Percentiles rank a stretch among this genome's conserved stretches.
phyloP scores from a whole-genome alignment of 1,140 invertebrate species.

The Chrysomallon squamiferum region DNA sequence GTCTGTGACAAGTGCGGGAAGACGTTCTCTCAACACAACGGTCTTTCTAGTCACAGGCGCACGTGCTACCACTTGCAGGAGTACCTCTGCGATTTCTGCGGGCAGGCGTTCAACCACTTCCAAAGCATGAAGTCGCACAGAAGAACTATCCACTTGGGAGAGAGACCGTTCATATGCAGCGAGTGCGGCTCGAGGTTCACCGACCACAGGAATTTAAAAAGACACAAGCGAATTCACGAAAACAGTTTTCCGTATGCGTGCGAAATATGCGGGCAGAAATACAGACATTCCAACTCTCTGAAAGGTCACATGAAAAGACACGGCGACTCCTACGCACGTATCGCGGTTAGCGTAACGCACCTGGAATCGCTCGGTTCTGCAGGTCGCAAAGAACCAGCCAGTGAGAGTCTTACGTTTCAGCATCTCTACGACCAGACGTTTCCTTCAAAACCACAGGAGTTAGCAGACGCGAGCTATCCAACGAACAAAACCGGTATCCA shows the following conservation, averaged over 20 bases:
- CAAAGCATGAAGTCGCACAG: constrained; percentile 40
- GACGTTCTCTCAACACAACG: constrained; percentile 51
- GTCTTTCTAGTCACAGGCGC: constrained; percentile 33
- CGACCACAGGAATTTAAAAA: constrained; percentile 39
- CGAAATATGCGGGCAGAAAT: constrained; percentile 32
- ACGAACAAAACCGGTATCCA: too few relatives aligned
- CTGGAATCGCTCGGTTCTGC: too few relatives aligned
- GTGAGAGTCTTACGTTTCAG: too few relatives aligned
- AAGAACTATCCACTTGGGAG: constrained; percentile 31
- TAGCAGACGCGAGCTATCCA: too few relatives aligned
- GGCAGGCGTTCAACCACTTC: constrained; percentile 37
- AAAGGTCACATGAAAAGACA: constrained; percentile 40
- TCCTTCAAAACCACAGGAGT: too few relatives aligned
- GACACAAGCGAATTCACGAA: constrained; percentile 46
- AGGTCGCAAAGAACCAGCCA: too few relatives aligned
- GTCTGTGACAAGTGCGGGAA: constrained; percentile 50
- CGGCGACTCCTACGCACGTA: constrained; percentile 1
- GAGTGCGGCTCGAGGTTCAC: constrained; percentile 36
- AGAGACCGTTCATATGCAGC: constrained; percentile 35
- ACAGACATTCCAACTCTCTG: constrained; percentile 46
- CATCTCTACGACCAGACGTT: too few relatives aligned
- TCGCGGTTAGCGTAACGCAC: too few relatives aligned
- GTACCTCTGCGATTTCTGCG: constrained; percentile 48
- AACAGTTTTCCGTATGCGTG: constrained; percentile 43
- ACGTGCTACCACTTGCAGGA: constrained; percentile 34